Conservation (phyloP, 2,113 vertebrate species). For the Cyanocitta stelleri region DNA sequence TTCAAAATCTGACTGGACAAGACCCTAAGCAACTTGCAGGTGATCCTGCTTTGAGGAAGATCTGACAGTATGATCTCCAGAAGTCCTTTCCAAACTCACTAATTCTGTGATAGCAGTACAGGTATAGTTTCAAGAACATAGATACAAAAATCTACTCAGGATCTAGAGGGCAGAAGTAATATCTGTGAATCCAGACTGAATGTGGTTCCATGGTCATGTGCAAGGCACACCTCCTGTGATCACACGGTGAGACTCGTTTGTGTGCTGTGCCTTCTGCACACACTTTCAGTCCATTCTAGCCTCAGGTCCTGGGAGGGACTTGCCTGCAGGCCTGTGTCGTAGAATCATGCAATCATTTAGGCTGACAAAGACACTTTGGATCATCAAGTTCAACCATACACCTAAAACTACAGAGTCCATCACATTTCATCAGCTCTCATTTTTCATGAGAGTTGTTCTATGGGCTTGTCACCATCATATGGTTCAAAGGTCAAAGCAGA, state of each 20-base stretch:
- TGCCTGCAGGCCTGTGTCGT: neutral
- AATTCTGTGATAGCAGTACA: neutral
- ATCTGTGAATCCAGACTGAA: neutral
- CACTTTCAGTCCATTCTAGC: neutral
- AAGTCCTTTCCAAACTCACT: neutral
- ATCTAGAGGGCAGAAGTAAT: neutral
- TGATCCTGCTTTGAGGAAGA: neutral
- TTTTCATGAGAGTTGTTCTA: neutral
- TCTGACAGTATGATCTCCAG: neutral
- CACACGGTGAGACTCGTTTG: neutral
- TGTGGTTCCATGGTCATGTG: neutral
- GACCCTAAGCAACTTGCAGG: neutral
- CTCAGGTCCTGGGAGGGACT: neutral
- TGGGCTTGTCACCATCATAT: neutral
- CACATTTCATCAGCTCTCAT: neutral
- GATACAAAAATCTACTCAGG: neutral
- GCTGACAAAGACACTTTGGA: neutral
- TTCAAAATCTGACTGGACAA: neutral
- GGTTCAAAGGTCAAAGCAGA: neutral
- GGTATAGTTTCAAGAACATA: neutral
- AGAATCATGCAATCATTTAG: neutral
- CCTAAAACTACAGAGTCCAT: neutral
- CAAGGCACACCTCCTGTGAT: neutral
- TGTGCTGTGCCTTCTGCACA: rapidly evolving
- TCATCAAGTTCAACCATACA: neutral